phyloP scores from a whole-genome alignment of 2,797 vertebrate species.

The Delichon dasypus region DNA sequence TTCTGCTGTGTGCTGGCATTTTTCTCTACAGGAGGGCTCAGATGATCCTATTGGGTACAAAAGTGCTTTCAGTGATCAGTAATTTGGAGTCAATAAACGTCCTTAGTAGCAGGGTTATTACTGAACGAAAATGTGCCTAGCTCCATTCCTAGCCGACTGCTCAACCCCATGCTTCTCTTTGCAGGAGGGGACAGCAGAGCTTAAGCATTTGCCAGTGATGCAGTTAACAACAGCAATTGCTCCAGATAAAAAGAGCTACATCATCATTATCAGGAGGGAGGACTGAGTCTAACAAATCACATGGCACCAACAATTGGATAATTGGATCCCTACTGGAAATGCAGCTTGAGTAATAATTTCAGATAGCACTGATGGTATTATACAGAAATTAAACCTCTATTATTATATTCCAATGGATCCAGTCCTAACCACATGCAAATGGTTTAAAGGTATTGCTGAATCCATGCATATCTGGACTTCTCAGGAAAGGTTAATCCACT shows the following conservation, averaged over 20 bases:
- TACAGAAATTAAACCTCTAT: conserved; percentile 16
- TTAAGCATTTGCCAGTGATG: neutral
- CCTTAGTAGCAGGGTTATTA: conserved; percentile 12
- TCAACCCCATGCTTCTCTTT: neutral
- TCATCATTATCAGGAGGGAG: conserved; percentile 26
- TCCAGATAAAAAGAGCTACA: conserved; percentile 36
- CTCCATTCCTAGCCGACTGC: neutral
- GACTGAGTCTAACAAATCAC: conserved; percentile 27
- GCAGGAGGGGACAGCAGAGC: neutral
- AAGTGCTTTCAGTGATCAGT: conserved; percentile 23
- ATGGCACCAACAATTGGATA: neutral
- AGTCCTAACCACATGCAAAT: neutral
- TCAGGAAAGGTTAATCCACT: neutral
- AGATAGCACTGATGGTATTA: neutral
- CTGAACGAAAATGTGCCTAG: neutral
- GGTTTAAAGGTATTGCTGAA: neutral
- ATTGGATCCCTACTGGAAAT: conserved; percentile 44
- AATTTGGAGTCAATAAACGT: conserved; percentile 24
- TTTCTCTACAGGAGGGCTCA: neutral
- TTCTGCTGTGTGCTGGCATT: neutral
- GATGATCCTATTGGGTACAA: neutral
- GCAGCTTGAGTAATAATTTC: conserved; percentile 37
- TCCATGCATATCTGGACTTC: neutral
- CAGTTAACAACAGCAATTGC: conserved; percentile 25
- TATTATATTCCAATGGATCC: neutral